Conservation (phyloP, 1,140 invertebrate species). For the Neotoxoptera formosana region DNA sequence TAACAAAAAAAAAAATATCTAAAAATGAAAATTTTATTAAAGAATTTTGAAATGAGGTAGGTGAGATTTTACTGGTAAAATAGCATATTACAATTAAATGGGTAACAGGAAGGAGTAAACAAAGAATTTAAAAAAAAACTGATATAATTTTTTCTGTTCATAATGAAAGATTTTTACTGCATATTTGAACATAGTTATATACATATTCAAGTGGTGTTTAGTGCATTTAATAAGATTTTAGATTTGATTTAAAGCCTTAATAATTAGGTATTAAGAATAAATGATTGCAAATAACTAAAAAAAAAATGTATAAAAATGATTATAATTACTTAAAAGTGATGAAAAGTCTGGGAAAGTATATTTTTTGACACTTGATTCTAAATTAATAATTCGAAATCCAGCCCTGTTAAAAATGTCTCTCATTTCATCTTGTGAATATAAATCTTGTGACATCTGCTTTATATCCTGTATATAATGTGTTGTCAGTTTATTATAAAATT, state of each 20-base stretch:
- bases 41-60: no score
- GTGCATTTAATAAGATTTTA: neutral
- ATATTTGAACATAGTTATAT: no score
- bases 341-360: slow-evolving; percentile 39
- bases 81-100: no score
- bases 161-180: no score
- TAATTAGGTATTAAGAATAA: neutral
- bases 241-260: no score
- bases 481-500: neutral
- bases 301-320: neutral
- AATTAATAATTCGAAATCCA: slow-evolving; percentile 41
- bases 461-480: slow-evolving; percentile 6
- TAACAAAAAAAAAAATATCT: no score
- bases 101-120: no score
- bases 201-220: neutral
- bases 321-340: slow-evolving; percentile 45
- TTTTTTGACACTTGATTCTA: slow-evolving; percentile 31
- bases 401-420: neutral
- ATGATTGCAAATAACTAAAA: neutral
- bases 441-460: neutral
- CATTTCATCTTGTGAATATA: slow-evolving; percentile 3
- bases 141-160: neutral
- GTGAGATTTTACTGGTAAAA: no score
- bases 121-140: neutral
- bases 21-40: no score